A percentile compares a stretch with the other conserved stretches of the same genome.
Conservation (phyloP, 2,797 vertebrate species). For the Ficedula albicollis region DNA sequence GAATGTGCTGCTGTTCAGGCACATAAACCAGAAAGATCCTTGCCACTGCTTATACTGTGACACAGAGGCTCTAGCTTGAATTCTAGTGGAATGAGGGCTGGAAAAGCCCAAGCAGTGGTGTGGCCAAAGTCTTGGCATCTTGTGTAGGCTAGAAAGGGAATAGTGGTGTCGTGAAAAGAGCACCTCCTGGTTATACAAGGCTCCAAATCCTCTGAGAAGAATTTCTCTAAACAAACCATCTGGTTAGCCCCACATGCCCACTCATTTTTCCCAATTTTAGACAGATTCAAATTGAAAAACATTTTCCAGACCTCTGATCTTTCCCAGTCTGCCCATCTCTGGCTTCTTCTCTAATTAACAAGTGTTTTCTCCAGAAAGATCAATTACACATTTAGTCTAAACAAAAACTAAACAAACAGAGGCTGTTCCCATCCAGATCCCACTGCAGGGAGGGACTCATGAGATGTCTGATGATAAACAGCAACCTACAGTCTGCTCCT, state of each 20-base stretch:
- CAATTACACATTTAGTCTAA: not conserved
- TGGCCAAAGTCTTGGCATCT: not conserved
- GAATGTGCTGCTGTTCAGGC: not conserved
- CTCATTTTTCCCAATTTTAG: not conserved
- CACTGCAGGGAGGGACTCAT: not conserved
- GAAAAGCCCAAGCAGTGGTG: not conserved
- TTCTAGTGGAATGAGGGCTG: not conserved
- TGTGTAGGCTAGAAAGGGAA: not conserved
- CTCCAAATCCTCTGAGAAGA: not conserved
- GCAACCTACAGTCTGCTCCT: not conserved
- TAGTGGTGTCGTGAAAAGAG: not conserved
- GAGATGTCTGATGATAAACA: not conserved
- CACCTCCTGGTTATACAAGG: not conserved
- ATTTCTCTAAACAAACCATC: not conserved
- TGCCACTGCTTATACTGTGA: not conserved
- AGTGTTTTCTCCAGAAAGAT: not conserved
- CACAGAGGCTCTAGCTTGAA: not conserved
- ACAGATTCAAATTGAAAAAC: not conserved
- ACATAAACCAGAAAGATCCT: not conserved
- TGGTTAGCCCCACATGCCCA: not conserved
- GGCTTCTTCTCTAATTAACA: not conserved
- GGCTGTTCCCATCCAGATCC: not conserved
- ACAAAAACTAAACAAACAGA: not conserved
- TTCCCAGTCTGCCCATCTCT: not conserved
- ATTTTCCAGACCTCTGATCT: conserved; percentile 35